These are phyloP conservation scores for Diorhabda carinulata DNA, from an alignment of 1,140 invertebrate species.

Conservation along the genomic window DNA sequence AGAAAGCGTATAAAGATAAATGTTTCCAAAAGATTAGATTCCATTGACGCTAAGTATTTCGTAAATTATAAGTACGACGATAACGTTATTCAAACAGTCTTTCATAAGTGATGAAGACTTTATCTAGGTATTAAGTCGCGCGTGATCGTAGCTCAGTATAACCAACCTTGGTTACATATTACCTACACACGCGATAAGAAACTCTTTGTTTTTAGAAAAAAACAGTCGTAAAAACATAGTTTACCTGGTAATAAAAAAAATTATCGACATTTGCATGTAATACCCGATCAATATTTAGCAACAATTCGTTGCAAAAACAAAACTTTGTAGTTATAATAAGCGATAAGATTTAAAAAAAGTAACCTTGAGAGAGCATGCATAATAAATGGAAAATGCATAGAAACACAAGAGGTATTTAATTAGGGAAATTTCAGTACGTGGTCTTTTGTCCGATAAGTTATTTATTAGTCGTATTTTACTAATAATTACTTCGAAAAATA, in stretches of 20 bases:
- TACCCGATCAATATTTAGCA: not conserved
- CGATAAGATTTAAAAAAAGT: not conserved
- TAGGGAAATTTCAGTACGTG: no score
- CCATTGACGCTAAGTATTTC: not conserved
- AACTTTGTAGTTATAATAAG: not conserved
- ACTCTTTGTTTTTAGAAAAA: not conserved
- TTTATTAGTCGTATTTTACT: no score
- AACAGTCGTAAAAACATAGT: not conserved
- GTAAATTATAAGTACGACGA: not conserved
- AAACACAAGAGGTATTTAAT: not conserved
- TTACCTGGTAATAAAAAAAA: not conserved
- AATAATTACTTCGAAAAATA: no score
- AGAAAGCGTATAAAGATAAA: not conserved
- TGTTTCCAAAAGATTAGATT: slow-evolving; percentile 1
- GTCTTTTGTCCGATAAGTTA: no score
- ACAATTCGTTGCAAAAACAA: slow-evolving; percentile 1
- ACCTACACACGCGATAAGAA: slow-evolving; percentile 1
- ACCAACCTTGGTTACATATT: not conserved
- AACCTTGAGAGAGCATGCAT: not conserved
- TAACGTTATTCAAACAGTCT: not conserved
- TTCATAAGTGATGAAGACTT: not conserved
- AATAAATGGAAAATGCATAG: not conserved
- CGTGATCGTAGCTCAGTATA: not conserved
- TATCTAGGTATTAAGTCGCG: not conserved
- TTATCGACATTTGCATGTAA: not conserved